Conservation (phyloP, 2,888 invertebrate species). For the Zhuqinia jingwanae region DNA sequence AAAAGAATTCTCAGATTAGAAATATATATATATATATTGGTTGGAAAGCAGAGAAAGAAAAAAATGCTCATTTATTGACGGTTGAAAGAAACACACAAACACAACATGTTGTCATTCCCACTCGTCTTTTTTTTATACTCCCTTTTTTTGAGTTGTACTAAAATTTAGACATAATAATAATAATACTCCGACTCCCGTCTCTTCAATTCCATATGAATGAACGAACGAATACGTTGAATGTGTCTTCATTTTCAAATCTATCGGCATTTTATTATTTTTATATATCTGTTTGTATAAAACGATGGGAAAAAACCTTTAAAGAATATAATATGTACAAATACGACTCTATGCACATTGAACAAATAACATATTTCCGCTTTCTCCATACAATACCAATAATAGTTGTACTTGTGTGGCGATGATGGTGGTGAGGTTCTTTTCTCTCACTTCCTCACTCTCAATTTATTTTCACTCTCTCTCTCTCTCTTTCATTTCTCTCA, state of each 20-base stretch:
- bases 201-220: slow-evolving; percentile 26
- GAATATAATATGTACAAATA: too few species aligned
- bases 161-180: slow-evolving; percentile 38
- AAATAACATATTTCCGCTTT: slow-evolving; percentile 19
- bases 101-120: slow-evolving; percentile 30
- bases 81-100: neutral
- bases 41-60: neutral
- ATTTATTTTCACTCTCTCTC: slow-evolving; percentile 43
- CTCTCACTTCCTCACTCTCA: slow-evolving; percentile 13
- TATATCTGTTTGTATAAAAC: too few species aligned
- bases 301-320: neutral
- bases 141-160: slow-evolving; percentile 13
- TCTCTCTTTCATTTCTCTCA: too few species aligned
- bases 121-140: neutral
- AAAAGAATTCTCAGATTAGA: neutral
- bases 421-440: neutral
- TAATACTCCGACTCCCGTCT: neutral
- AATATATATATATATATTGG: neutral
- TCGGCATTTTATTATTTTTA: slow-evolving; percentile 35
- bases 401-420: neutral
- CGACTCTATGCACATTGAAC: too few species aligned
- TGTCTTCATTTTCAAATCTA: slow-evolving; percentile 51
- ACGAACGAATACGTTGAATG: slow-evolving; percentile 1
- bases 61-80: neutral
- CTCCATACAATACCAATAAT: slow-evolving; percentile 7